Base-by-base conservation (phyloP, 2,888 invertebrate species). In the Ectropis crepuscularia region DNA sequence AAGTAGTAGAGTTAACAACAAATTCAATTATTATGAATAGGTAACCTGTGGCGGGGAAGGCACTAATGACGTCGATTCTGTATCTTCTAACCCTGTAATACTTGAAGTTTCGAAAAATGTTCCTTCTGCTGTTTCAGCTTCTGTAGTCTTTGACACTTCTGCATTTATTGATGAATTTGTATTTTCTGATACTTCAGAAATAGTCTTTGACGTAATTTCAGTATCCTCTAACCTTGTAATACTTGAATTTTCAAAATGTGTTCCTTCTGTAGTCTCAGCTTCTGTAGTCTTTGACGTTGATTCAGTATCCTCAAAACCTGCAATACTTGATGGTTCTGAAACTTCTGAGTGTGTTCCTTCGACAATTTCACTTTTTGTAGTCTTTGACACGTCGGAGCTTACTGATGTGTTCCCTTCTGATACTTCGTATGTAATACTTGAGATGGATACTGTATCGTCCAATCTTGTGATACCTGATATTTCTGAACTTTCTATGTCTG, bases 31-130 rank as follows among this genome's bases (percentile, higher is more conserved):
- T 28, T 28, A 28, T 28, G 16, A 28, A 28, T 28, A 28, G 16
- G 16, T 28, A 28, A 81, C 81, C 81, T 81, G 77, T 38, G 77
- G 73, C 65, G 66, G 66, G 7, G 71, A 63, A 7, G 76, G 67
- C 7, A 54, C 60, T 42, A 73, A 53, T 48, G 69, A 49, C 9
- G 75, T 73, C 5, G 69, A 65, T 28, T 28, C 16, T 28, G 16
- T 28, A 28, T 28, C 16, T 4, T 28, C 16, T 28, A 28, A 28
- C 16, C 16, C 16, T 28, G 16, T 28, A 28, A 28, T 28, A 28
- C 16, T 28, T 28, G 16, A 2, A 28, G 16, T 28, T 28, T 28
- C 16, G 4, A 28, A 28, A 28, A 2, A 4, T 28, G 16, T 28
- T 36, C 61, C 61, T 48, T 47, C 62, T 53, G 51, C 28, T 12